A percentile compares a stretch with the other conserved stretches of the same genome.
Evolutionary conservation across 2,113 vertebrate genomes (phyloP).

Genomic region (Baryphthengus martii): DNA sequence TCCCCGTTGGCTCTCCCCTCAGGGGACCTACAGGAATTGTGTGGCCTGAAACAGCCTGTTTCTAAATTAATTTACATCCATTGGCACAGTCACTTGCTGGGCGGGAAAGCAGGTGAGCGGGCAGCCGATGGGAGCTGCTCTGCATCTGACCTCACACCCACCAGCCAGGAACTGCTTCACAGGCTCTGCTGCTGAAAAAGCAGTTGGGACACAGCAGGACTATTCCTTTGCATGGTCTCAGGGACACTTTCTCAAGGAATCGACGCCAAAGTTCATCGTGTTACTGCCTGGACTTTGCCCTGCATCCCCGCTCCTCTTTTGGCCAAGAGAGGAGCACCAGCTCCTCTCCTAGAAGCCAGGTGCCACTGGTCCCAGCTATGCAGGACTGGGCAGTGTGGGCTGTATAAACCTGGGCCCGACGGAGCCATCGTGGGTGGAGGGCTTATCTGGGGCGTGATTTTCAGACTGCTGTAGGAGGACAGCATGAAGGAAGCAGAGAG

Average conservation of each 20-base stretch:
- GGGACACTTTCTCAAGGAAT: neutral
- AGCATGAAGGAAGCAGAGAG: neutral
- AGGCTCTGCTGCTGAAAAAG: neutral
- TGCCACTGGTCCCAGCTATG: neutral
- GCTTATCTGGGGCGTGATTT: neutral
- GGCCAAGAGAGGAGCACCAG: neutral
- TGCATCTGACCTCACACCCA: neutral
- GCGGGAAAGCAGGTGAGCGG: neutral
- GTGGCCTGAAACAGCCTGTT: neutral
- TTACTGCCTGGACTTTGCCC: neutral
- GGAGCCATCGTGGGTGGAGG: neutral
- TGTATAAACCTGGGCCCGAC: fast-evolving
- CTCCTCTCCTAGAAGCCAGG: neutral
- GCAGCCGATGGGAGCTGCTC: neutral
- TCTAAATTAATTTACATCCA: neutral
- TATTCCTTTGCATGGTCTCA: neutral
- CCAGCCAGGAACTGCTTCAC: neutral
- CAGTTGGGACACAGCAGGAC: neutral
- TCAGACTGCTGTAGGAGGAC: neutral
- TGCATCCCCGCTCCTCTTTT: neutral
- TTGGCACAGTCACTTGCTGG: neutral
- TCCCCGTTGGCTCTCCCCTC: neutral
- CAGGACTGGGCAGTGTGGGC: neutral
- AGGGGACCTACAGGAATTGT: neutral
- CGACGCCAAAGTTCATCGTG: neutral